These are phyloP conservation scores for Mola mola DNA, from an alignment of 2,113 vertebrate genomes.

Conservation along the genomic window DNA sequence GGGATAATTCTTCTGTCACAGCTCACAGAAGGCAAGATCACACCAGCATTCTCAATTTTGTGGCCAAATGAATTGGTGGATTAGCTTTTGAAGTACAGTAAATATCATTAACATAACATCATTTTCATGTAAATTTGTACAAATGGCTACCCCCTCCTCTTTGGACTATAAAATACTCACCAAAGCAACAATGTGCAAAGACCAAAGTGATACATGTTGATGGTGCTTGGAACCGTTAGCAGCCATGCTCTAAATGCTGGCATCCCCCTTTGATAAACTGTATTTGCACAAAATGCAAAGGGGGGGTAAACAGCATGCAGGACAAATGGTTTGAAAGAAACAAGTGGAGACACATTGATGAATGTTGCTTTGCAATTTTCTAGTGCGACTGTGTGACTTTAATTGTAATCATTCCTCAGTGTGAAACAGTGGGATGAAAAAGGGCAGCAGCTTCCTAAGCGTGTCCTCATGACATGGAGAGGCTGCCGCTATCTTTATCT, in stretches of 20 bases:
- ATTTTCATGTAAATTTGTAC: no score
- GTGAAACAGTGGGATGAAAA: no score
- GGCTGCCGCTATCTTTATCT: slow-evolving; percentile 59
- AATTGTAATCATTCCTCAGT: no score
- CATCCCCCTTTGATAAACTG: no score
- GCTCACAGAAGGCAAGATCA: background rate
- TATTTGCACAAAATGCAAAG: background rate
- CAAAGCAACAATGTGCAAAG: no score
- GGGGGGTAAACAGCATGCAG: no score
- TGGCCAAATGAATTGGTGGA: background rate
- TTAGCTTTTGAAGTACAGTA: background rate
- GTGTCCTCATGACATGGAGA: slow-evolving; percentile 18
- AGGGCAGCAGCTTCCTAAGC: slow-evolving; percentile 18
- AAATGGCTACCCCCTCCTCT: no score
- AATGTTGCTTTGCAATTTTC: background rate
- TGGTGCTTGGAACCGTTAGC: no score
- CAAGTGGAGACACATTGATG: background rate
- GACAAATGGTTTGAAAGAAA: background rate
- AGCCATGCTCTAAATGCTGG: no score
- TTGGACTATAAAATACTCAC: no score
- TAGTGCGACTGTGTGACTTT: background rate
- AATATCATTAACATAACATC: no score
- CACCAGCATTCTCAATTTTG: background rate
- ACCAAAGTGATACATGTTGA: no score
- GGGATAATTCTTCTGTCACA: background rate